Evolutionary conservation across 2,113 vertebrate genomes (phyloP).

Genomic region (Tenebrosternarchus preto): DNA sequence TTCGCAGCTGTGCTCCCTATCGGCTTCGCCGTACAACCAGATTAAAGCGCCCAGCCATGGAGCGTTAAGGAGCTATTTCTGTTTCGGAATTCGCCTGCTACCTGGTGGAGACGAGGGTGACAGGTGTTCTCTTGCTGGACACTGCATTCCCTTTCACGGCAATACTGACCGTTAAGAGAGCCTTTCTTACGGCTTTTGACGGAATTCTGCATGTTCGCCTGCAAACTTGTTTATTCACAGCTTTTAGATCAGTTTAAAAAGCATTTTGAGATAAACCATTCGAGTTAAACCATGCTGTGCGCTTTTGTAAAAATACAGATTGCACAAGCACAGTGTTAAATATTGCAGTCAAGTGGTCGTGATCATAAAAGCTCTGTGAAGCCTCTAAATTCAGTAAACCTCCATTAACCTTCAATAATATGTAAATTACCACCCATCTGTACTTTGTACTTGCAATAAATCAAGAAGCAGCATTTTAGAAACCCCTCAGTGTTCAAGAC

Average conservation of each 20-base stretch:
- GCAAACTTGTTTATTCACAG: too few species aligned
- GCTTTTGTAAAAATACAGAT: too few species aligned
- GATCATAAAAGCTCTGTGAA: not conserved
- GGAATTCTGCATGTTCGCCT: not conserved
- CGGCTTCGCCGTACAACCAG: conserved; percentile 37
- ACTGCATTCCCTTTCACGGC: not conserved
- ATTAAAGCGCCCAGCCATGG: conserved; percentile 50
- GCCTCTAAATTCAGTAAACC: not conserved
- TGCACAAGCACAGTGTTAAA: not conserved
- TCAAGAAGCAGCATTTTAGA: conserved; percentile 23
- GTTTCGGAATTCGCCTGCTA: conserved; percentile 28
- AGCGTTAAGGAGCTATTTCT: conserved; percentile 53
- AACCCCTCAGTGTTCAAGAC: not conserved
- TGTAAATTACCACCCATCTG: not conserved
- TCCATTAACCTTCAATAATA: not conserved
- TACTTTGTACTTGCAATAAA: conserved; percentile 6
- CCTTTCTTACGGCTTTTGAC: not conserved
- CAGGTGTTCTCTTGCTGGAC: not conserved
- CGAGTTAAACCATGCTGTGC: not conserved
- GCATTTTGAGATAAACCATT: not conserved
- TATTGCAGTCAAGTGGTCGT: not conserved
- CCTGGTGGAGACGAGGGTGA: not conserved
- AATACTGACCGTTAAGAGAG: not conserved
- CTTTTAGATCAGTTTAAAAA: not conserved
- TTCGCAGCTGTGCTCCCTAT: conserved; percentile 52